phyloP scores from a whole-genome alignment of 2,113 vertebrate genomes.

The Anthoscopus minutus region DNA sequence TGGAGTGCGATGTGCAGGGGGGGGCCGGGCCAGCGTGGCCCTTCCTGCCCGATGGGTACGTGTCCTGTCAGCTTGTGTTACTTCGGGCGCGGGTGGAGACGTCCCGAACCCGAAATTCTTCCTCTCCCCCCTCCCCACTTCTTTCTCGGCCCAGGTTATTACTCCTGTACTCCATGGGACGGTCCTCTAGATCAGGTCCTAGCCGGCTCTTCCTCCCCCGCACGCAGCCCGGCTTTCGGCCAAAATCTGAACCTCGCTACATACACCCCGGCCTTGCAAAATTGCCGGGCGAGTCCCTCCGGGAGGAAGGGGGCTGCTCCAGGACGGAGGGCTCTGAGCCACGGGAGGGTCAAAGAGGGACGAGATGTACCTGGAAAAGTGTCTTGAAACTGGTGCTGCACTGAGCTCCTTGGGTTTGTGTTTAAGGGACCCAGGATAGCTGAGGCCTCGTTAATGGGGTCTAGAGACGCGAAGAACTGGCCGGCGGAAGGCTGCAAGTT shows the following conservation, averaged over 20 bases:
- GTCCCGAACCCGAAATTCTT: neutral
- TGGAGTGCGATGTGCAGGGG: neutral
- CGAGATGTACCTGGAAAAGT: conserved; percentile 92
- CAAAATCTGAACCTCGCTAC: neutral
- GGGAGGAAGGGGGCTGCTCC: neutral
- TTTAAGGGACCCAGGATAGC: conserved; percentile 91
- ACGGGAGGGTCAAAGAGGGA: neutral
- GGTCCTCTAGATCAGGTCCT: neutral
- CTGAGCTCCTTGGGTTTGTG: conserved; percentile 86
- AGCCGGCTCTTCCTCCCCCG: neutral
- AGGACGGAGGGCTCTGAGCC: neutral
- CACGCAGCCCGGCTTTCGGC: neutral
- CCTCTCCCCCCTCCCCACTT: neutral
- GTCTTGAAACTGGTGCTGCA: conserved; percentile 99
- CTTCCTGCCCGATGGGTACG: neutral
- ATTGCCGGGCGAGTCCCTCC: neutral
- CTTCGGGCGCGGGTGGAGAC: neutral
- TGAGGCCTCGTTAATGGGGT: conserved; percentile 89
- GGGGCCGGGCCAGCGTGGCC: neutral
- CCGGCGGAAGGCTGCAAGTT: conserved; percentile 82
- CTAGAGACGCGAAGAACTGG: conserved; percentile 96
- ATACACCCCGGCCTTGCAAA: neutral
- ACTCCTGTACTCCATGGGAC: neutral
- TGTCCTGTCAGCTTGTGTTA: neutral
- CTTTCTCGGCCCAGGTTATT: neutral